Evolutionary conservation across 2,797 vertebrate genomes (phyloP), one percentile per base, ranked within the genome.

Genomic region (Lepidocolaptes lacrymiger): DNA sequence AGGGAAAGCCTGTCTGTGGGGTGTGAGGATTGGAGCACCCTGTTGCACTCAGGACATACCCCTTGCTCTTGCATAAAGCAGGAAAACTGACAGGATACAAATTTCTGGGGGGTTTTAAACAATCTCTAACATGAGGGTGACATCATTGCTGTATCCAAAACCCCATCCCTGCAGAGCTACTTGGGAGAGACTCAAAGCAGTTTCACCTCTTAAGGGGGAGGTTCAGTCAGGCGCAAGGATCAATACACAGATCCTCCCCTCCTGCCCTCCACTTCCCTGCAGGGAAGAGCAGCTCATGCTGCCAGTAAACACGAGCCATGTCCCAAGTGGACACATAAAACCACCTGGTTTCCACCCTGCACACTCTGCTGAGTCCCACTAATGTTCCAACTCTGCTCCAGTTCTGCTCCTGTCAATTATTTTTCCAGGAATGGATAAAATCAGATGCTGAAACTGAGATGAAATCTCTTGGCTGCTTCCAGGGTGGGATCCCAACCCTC

Each of bases 211-310:
- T 46, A 12, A 4, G 5, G 18, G 21, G 8, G 2, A 36, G 73
- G 46, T 8, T 81, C 80, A 62, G 48, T 16, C 54, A 52, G 28
- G 41, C 12, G 16, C 73, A 30, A 1, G 0, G 4, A 46, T 75
- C n/a, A 36, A 56, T 19, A 19, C 43, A n/a, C 22, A 39, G 17
- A 51, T 12, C 61, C 54, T 77, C 43, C 61, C 18, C 61, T 77
- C 72, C 34, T 15, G 32, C 26, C 62, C 54, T 78, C 61, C 24
- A 2, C 30, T 7, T 1, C 61, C 66, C 44, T 59, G 43, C 74
- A 0, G 0, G 81, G 49, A 89, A 64, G 18, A 61, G 63, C 37
- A 14, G 26, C 84, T 49, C 37, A 9, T 0, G 0, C 68, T 88
- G 59, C 48, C 62, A 43, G 75, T 2, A 52, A 69, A 55, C 49